Evolutionary conservation across 2,888 invertebrate genomes (phyloP).

Genomic region (Sussaba pulchella): DNA sequence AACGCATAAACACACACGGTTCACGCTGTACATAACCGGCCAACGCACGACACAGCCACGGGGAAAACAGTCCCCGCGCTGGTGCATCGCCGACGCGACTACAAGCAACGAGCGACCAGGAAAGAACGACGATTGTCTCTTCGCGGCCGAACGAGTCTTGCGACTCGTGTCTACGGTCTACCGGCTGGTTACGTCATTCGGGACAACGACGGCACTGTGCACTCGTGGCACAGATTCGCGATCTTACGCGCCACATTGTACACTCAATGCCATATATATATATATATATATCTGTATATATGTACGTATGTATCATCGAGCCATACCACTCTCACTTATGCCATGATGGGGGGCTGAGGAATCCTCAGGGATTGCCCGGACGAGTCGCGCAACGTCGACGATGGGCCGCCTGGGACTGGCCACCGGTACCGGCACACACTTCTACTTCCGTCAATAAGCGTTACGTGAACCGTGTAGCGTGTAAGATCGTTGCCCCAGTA

Average conservation of each 20-base stretch:
- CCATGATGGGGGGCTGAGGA: slow-evolving; percentile 38
- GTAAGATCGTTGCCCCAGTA: slow-evolving; percentile 44
- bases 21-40: slow-evolving; percentile 12
- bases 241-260: slow-evolving; percentile 65
- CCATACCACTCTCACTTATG: slow-evolving; percentile 50
- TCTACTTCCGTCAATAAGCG: slow-evolving; percentile 64
- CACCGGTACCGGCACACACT: slow-evolving; percentile 34
- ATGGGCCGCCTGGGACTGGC: slow-evolving; percentile 15
- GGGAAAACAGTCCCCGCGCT: slow-evolving; percentile 32
- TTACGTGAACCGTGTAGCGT: slow-evolving; percentile 15
- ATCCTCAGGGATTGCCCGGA: slow-evolving; percentile 58
- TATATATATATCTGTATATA: slow-evolving; percentile 9
- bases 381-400: slow-evolving; percentile 35
- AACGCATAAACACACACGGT: slow-evolving; percentile 3
- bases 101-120: slow-evolving; percentile 69
- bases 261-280: slow-evolving; percentile 44
- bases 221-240: slow-evolving; percentile 78
- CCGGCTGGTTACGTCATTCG: slow-evolving; percentile 76
- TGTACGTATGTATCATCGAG: slow-evolving; percentile 41
- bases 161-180: slow-evolving; percentile 36
- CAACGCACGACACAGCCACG: slow-evolving; percentile 43
- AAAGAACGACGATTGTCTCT: slow-evolving; percentile 72
- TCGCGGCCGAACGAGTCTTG: slow-evolving; percentile 54
- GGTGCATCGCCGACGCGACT: slow-evolving; percentile 25
- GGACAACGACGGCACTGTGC: slow-evolving; percentile 75